A percentile compares a stretch with the other conserved stretches of the same genome.
phyloP scores from a whole-genome alignment of 2,888 invertebrate species.

The Mimas tiliae region DNA sequence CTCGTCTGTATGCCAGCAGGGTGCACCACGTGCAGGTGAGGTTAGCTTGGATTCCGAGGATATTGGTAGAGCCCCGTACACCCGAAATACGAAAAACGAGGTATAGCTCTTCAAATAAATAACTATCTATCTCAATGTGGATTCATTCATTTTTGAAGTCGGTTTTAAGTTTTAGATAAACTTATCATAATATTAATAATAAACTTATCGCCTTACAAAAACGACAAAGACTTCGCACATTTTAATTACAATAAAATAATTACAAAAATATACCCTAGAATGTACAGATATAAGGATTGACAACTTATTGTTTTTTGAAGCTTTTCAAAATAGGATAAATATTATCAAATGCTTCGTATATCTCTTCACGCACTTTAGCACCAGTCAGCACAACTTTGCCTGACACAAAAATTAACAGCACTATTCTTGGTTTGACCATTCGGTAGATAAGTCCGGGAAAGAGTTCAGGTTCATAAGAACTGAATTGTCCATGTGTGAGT shows the following conservation, averaged over 20 bases:
- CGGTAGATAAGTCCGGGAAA: conserved; percentile 99
- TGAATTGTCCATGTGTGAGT: conserved; percentile 90
- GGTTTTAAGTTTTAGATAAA: too few species aligned
- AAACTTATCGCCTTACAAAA: not conserved
- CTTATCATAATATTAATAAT: too few species aligned
- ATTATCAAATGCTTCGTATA: conserved; percentile 97
- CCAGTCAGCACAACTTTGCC: conserved; percentile 99
- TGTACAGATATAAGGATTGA: conserved; percentile 31
- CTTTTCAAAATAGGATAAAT: conserved; percentile 98
- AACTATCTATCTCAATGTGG: too few species aligned
- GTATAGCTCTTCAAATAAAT: too few species aligned
- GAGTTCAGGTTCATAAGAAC: conserved; percentile 98
- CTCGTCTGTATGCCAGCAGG: too few species aligned
- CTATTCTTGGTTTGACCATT: conserved; percentile 98
- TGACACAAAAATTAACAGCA: conserved; percentile 98
- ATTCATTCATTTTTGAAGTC: too few species aligned
- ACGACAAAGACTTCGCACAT: not conserved
- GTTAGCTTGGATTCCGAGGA: too few species aligned
- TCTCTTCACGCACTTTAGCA: conserved; percentile 96
- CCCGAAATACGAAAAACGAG: too few species aligned
- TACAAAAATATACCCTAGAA: conserved; percentile 25
- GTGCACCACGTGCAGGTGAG: too few species aligned
- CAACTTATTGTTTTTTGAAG: conserved; percentile 91
- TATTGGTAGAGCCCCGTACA: too few species aligned
- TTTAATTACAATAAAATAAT: conserved; percentile 16